These are phyloP conservation scores for Megaptera novaeangliae DNA, from an alignment of 2,113 vertebrate species.

Conservation along the genomic window DNA sequence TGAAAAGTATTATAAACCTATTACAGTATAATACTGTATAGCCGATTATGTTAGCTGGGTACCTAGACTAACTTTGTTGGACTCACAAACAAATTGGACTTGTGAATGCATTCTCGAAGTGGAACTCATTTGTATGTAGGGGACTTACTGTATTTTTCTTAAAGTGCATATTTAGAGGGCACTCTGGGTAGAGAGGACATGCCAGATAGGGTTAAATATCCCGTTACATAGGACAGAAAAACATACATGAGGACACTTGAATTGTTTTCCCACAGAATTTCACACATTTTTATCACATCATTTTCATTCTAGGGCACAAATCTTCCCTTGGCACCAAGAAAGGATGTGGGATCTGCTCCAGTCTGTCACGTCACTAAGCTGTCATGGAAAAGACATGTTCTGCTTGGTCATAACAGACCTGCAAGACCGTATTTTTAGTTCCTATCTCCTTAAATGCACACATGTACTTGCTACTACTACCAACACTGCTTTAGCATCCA, in stretches of 20 bases:
- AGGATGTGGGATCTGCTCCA: background rate
- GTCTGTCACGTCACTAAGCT: background rate
- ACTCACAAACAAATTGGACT: background rate
- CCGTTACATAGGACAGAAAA: background rate
- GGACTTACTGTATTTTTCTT: background rate
- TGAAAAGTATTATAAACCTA: background rate
- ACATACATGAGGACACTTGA: background rate
- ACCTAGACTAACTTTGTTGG: background rate
- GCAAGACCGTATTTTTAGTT: background rate
- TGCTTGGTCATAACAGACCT: background rate
- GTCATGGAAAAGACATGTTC: conserved; percentile 7
- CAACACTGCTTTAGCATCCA: background rate
- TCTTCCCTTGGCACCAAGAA: conserved; percentile 5
- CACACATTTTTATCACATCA: background rate
- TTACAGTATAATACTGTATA: background rate
- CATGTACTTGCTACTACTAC: background rate
- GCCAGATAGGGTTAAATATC: background rate
- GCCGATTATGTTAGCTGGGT: background rate
- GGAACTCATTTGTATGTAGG: background rate
- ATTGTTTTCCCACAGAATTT: conserved; percentile 25
- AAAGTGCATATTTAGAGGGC: background rate
- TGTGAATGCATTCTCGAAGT: background rate
- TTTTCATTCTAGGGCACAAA: background rate
- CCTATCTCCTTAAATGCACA: background rate
- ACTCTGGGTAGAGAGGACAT: background rate